Conservation (phyloP, 2,888 invertebrate genomes). For the Exocentrus adspersus region DNA sequence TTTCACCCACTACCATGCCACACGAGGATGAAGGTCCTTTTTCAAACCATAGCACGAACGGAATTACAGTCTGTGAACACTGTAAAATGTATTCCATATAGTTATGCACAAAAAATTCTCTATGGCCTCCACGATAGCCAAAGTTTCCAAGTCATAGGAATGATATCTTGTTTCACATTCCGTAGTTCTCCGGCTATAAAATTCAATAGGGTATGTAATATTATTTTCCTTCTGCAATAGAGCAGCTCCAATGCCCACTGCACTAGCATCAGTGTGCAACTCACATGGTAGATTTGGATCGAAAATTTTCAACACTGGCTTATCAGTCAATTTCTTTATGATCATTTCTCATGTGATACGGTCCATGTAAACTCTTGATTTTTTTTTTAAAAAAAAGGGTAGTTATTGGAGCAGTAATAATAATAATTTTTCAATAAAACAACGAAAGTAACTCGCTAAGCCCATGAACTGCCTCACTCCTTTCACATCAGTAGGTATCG, state of each 20-base stretch:
- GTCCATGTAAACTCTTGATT: conserved; percentile 23
- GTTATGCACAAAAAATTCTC: conserved; percentile 38
- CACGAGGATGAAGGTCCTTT: neutral
- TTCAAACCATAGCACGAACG: conserved; percentile 15
- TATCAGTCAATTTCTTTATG: neutral
- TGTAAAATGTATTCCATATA: conserved; percentile 37
- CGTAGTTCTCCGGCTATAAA: conserved; percentile 31
- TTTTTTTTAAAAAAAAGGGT: no score
- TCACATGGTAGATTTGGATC: neutral
- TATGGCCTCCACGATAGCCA: conserved; percentile 38
- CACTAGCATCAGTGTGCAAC: conserved; percentile 4
- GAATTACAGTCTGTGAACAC: conserved; percentile 34
- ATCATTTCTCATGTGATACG: conserved; percentile 7
- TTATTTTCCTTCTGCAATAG: neutral
- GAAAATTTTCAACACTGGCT: neutral
- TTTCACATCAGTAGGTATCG: no score
- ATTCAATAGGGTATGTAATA: conserved; percentile 26
- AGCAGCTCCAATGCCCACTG: neutral
- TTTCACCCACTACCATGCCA: conserved; percentile 13
- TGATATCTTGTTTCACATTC: conserved; percentile 36
- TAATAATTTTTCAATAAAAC: no score
- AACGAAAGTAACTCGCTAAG: no score
- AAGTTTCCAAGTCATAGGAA: conserved; percentile 40
- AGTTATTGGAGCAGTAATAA: no score
- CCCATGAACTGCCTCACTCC: no score